Conservation (phyloP, 2,888 invertebrate species). For the Agonopterix arenella region DNA sequence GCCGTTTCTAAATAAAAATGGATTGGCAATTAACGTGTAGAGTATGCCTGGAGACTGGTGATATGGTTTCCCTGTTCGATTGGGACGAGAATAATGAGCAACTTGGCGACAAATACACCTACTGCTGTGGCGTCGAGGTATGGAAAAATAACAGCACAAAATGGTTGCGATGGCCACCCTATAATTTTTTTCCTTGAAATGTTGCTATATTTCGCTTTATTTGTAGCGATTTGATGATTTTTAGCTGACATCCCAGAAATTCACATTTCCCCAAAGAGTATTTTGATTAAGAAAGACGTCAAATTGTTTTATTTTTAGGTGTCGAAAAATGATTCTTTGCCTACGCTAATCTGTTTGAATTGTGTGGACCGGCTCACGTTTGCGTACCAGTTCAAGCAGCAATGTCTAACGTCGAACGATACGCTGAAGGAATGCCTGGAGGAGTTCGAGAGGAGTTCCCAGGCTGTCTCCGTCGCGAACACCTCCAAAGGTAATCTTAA, state of each 20-base stretch:
- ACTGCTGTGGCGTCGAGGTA: slow-evolving; percentile 70
- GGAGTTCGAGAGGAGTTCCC: slow-evolving; percentile 61
- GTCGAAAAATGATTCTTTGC: slow-evolving; percentile 60
- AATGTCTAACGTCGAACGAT: slow-evolving; percentile 65
- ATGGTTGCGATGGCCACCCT: slow-evolving; percentile 77
- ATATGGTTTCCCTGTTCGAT: slow-evolving; percentile 73
- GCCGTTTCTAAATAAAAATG: slow-evolving; percentile 40
- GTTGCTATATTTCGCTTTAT: slow-evolving; percentile 67
- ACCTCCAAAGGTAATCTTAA: slow-evolving; percentile 40
- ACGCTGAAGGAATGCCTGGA: slow-evolving; percentile 68
- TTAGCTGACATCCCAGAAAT: slow-evolving; percentile 66
- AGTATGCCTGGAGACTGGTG: slow-evolving; percentile 68
- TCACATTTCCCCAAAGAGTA: slow-evolving; percentile 18
- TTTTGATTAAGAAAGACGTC: slow-evolving; percentile 6
- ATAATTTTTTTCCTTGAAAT: slow-evolving; percentile 68
- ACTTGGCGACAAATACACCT: slow-evolving; percentile 69
- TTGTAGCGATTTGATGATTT: slow-evolving; percentile 50
- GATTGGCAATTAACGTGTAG: slow-evolving; percentile 75
- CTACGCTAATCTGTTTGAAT: slow-evolving; percentile 67
- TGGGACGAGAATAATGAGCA: slow-evolving; percentile 76
- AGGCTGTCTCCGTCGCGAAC: slow-evolving; percentile 38
- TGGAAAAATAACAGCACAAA: slow-evolving; percentile 69
- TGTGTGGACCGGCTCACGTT: slow-evolving; percentile 69
- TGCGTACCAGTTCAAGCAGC: slow-evolving; percentile 69
- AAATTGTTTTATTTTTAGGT: slow-evolving; percentile 43